A percentile compares a stretch with the other conserved stretches of the same genome.
Evolutionary conservation across 2,797 vertebrate species (phyloP).

Genomic region (Sebastes cheni): DNA sequence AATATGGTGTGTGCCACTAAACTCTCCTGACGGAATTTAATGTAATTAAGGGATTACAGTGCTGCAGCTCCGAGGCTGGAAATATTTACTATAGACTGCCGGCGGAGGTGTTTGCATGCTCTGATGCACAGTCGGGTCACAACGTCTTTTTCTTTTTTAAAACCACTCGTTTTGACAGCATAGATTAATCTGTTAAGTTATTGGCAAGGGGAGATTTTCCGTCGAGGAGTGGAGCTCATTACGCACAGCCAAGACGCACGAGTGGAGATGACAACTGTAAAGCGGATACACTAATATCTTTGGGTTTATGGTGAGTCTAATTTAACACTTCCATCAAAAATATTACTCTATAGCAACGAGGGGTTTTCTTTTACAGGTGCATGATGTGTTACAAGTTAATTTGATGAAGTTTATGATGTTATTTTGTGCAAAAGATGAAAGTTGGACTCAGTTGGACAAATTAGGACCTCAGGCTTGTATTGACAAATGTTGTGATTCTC

Average conservation of each 20-base stretch:
- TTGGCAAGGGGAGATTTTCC: not conserved
- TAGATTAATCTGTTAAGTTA: slow-evolving; percentile 3
- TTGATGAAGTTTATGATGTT: not conserved
- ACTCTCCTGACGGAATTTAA: slow-evolving; percentile 81
- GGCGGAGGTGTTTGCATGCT: slow-evolving; percentile 38
- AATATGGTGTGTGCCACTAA: slow-evolving; percentile 79
- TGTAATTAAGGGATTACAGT: slow-evolving; percentile 84
- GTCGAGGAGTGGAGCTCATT: slow-evolving; percentile 26
- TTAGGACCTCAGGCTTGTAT: not conserved
- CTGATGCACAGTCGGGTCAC: slow-evolving; percentile 1
- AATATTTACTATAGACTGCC: slow-evolving; percentile 56
- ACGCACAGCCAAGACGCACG: slow-evolving; percentile 41
- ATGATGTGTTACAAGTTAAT: not conserved
- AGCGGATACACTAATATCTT: not conserved
- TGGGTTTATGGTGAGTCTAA: slow-evolving; percentile 54
- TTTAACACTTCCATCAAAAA: not conserved
- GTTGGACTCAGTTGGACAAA: not conserved
- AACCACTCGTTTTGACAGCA: slow-evolving; percentile 10
- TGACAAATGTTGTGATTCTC: not conserved
- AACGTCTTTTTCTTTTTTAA: not conserved
- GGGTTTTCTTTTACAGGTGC: not conserved
- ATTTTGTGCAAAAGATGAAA: not conserved
- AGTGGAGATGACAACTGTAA: slow-evolving; percentile 50
- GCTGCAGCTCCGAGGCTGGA: slow-evolving; percentile 57
- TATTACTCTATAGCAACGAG: not conserved